A percentile compares a stretch with the other conserved stretches of the same genome.
phyloP scores from a whole-genome alignment of 2,888 invertebrate species.

The Nomada ruficornis region DNA sequence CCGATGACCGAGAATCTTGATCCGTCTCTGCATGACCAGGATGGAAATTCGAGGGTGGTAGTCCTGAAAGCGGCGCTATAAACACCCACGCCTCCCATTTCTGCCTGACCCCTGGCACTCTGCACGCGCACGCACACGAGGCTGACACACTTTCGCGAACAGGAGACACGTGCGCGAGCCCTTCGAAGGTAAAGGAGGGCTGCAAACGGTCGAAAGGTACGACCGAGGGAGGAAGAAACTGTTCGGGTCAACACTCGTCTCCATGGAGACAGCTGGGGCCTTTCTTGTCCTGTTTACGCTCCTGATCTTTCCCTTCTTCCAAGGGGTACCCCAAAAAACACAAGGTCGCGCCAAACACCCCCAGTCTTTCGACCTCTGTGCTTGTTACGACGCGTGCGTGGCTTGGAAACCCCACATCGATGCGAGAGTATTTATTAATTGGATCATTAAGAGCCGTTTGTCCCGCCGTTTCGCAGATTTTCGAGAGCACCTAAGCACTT shows the following conservation, averaged over 20 bases:
- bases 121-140: slow-evolving; percentile 59
- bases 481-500: too few relatives aligned
- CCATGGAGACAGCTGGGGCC: slow-evolving; percentile 74
- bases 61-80: slow-evolving; percentile 49
- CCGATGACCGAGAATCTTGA: neutral
- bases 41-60: slow-evolving; percentile 57
- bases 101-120: slow-evolving; percentile 50
- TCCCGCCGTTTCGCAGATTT: neutral
- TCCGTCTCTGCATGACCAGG: neutral
- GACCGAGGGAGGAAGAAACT: slow-evolving; percentile 53
- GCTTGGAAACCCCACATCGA: too few relatives aligned
- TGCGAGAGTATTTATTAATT: too few relatives aligned
- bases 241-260: slow-evolving; percentile 82
- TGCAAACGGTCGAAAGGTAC: slow-evolving; percentile 41
- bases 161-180: slow-evolving; percentile 70
- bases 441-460: too few relatives aligned
- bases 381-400: too few relatives aligned
- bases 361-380: neutral
- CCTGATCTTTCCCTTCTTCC: slow-evolving; percentile 49
- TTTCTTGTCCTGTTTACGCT: slow-evolving; percentile 68
- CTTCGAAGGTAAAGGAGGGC: slow-evolving; percentile 67
- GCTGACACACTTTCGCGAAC: slow-evolving; percentile 68
- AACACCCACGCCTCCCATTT: slow-evolving; percentile 60
- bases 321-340: slow-evolving; percentile 54
- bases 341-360: slow-evolving; percentile 43